phyloP scores from a whole-genome alignment of 2,113 vertebrate genomes.

The Anhinga anhinga region DNA sequence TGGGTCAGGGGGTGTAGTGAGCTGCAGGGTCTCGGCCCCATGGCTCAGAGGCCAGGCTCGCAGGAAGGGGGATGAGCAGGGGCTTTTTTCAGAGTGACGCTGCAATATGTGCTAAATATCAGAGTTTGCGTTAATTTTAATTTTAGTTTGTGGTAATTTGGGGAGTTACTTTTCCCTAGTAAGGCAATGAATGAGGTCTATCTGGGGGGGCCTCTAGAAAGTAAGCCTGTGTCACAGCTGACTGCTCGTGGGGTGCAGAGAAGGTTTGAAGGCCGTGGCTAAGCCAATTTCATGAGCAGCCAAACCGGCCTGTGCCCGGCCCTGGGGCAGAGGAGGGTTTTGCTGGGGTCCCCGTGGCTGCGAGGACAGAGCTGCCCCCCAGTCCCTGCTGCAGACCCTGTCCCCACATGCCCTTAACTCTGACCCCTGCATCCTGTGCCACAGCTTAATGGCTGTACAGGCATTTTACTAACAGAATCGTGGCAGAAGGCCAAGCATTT shows the following conservation, averaged over 20 bases:
- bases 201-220: neutral
- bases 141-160: neutral
- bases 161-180: neutral
- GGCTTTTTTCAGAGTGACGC: neutral
- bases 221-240: neutral
- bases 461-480: neutral
- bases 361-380: neutral
- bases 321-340: neutral
- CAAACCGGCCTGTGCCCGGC: neutral
- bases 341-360: neutral
- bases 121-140: neutral
- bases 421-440: neutral
- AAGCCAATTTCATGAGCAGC: neutral
- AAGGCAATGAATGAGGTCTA: neutral
- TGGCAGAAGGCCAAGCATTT: neutral
- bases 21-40: neutral
- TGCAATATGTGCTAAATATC: neutral
- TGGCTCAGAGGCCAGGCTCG: accelerated
- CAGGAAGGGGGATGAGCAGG: neutral
- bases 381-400: neutral
- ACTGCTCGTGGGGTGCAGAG: neutral
- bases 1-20: neutral
- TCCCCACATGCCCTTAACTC: neutral
- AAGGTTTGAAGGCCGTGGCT: neutral
- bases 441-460: neutral